Percentiles rank a stretch among this genome's conserved stretches.
Evolutionary conservation across 2,113 vertebrate genomes (phyloP).

Genomic region (Oreochromis tanganicae): DNA sequence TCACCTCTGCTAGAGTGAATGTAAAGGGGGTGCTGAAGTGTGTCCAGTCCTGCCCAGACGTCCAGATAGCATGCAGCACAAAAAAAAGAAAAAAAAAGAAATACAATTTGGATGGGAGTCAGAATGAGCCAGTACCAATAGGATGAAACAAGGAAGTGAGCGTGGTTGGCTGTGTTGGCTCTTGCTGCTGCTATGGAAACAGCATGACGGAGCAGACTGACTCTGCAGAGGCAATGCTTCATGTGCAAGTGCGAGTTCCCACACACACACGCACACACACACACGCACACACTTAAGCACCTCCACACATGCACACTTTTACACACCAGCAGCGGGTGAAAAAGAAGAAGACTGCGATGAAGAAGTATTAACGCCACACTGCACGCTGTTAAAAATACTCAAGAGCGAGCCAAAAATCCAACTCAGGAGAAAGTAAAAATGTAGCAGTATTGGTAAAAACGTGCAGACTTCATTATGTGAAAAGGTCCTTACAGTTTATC

Average conservation of each 20-base stretch:
- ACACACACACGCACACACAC: background rate
- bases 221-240: conserved; percentile 37
- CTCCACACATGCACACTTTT: background rate
- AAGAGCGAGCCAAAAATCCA: background rate
- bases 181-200: conserved; percentile 68
- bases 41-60: background rate
- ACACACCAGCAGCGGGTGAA: background rate
- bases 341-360: background rate
- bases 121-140: conserved; percentile 25
- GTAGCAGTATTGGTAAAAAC: background rate
- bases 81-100: background rate
- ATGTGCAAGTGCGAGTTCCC: background rate
- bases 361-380: background rate
- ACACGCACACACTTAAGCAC: background rate
- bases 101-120: background rate
- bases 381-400: background rate
- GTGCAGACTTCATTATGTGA: background rate
- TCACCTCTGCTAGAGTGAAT: background rate
- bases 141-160: conserved; percentile 43
- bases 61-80: background rate
- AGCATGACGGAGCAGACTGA: conserved; percentile 62
- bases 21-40: background rate
- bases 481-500: background rate
- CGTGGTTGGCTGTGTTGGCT: conserved; percentile 55
- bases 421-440: background rate